Percentiles rank a stretch among this genome's conserved stretches.
Evolutionary conservation across 2,888 invertebrate species (phyloP).

Genomic region (Archips xylosteana): DNA sequence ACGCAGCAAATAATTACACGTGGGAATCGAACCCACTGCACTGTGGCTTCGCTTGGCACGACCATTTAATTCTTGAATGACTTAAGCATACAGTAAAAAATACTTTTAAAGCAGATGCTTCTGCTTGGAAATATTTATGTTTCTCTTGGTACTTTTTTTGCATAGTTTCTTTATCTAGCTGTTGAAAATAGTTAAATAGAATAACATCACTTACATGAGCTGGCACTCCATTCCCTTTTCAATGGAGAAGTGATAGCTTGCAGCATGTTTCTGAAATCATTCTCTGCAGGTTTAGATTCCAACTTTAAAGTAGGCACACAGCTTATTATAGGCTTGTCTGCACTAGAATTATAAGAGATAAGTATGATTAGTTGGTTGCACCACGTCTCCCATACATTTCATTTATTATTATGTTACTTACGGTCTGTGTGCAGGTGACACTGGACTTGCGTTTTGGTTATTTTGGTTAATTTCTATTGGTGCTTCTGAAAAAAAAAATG

Average conservation of each 20-base stretch:
- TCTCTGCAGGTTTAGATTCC: constrained; percentile 38
- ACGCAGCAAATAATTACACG: not conserved
- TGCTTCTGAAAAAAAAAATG: constrained; percentile 16
- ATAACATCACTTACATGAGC: constrained; percentile 42
- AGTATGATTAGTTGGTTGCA: not conserved
- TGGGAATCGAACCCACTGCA: constrained; percentile 32
- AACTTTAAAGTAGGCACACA: constrained; percentile 42
- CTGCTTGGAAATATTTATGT: not conserved
- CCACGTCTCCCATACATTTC: not conserved
- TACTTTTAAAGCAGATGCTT: constrained; percentile 6
- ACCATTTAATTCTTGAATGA: not conserved
- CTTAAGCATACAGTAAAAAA: not conserved
- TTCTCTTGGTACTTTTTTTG: not conserved
- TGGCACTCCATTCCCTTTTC: constrained; percentile 45
- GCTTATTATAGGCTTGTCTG: constrained; percentile 42
- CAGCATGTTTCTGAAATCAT: constrained; percentile 37
- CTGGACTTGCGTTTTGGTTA: not conserved
- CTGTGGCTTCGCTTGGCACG: constrained; percentile 20
- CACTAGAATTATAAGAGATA: constrained; percentile 42
- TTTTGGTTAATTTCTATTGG: not conserved
- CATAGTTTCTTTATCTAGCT: not conserved
- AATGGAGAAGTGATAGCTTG: constrained; percentile 33
- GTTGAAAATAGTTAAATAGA: not conserved
- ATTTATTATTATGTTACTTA: constrained; percentile 18
- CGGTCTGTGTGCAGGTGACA: constrained; percentile 1